Conservation (phyloP, 2,797 vertebrate species). For the Cyclura pinguis region DNA sequence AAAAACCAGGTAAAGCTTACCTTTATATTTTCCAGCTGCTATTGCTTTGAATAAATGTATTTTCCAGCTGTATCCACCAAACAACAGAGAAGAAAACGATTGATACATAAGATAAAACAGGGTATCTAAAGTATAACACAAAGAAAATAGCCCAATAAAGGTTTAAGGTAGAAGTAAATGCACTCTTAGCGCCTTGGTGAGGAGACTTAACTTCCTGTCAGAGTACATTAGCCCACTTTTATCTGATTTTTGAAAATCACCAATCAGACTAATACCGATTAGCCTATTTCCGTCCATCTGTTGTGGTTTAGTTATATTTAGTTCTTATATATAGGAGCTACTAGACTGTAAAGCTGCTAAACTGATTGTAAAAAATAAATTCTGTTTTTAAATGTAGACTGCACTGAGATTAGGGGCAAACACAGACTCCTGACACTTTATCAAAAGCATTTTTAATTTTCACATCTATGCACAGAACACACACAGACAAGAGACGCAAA, state of each 20-base stretch:
- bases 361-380: constrained; percentile 42
- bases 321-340: constrained; percentile 49
- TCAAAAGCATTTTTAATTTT: not conserved
- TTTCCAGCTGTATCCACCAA: not conserved
- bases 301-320: constrained; percentile 67
- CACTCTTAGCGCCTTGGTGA: constrained; percentile 67
- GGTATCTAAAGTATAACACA: constrained; percentile 1
- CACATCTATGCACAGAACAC: not conserved
- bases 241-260: constrained; percentile 77
- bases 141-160: constrained; percentile 52
- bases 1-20: constrained; percentile 87
- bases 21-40: constrained; percentile 25
- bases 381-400: constrained; percentile 49
- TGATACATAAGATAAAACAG: not conserved
- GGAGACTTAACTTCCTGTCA: constrained; percentile 77
- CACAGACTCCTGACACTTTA: not conserved
- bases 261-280: constrained; percentile 82
- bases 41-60: not conserved
- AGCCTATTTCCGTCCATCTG: constrained; percentile 77
- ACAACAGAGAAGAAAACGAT: not conserved
- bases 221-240: constrained; percentile 73
- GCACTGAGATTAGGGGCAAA: constrained; percentile 30
- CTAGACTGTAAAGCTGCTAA: constrained; percentile 52
- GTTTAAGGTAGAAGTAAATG: constrained; percentile 35
- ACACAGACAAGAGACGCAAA: not conserved